Percentiles rank a stretch among this genome's conserved stretches.
These are phyloP conservation scores for Corella eumyota DNA, from an alignment of 23 tunicate genomes.

Conservation along the genomic window DNA sequence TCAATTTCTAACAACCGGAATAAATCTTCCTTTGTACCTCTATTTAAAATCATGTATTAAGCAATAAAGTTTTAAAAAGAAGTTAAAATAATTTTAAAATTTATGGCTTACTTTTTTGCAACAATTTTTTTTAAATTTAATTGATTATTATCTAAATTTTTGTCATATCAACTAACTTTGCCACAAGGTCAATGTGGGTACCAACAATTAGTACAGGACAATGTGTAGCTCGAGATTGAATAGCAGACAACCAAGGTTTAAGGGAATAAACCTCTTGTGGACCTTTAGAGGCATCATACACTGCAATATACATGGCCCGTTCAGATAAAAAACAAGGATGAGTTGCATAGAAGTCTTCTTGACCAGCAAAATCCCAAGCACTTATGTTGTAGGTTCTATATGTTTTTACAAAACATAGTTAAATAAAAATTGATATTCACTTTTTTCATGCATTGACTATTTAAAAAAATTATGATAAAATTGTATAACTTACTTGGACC, in stretches of 20 bases:
- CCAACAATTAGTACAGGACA: conserved; percentile 52
- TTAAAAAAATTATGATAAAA: too few relatives aligned
- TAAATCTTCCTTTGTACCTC: neutral
- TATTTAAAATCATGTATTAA: neutral
- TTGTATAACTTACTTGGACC: conserved; percentile 12
- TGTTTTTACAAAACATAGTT: neutral
- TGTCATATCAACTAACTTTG: conserved; percentile 7
- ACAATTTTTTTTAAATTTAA: too few relatives aligned
- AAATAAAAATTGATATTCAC: neutral
- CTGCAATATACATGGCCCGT: conserved; percentile 55
- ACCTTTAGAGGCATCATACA: conserved; percentile 42
- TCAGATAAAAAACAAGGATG: conserved; percentile 71
- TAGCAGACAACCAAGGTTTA: conserved; percentile 59
- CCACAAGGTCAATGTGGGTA: conserved; percentile 31
- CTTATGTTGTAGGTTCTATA: conserved; percentile 9
- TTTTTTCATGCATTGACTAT: too few relatives aligned
- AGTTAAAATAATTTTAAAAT: too few relatives aligned
- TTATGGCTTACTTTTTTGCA: too few relatives aligned
- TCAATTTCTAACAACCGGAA: conserved; percentile 8
- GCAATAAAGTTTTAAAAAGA: neutral
- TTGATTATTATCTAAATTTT: too few relatives aligned
- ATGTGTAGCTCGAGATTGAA: conserved; percentile 55
- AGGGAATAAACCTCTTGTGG: conserved; percentile 21
- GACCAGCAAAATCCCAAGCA: conserved; percentile 76
- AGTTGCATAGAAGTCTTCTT: conserved; percentile 67